Conservation (phyloP, 1,140 invertebrate species). For the Meloidogyne exigua region DNA sequence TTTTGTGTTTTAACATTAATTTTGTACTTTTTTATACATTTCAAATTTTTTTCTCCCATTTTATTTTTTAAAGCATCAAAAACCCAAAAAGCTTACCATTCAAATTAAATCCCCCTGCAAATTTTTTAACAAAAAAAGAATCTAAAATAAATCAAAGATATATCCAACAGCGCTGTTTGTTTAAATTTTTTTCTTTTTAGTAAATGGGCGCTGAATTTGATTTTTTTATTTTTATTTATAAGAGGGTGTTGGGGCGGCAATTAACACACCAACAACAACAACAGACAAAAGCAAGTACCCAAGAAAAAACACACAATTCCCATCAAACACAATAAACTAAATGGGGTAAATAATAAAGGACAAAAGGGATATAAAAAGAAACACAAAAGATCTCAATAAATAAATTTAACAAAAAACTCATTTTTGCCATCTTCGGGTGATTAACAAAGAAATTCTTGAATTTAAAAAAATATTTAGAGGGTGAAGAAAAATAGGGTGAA, state of each 20-base stretch:
- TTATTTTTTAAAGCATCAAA: not conserved
- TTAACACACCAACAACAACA: not conserved
- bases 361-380: not conserved
- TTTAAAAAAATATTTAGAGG: not conserved
- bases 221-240: not conserved
- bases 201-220: not conserved
- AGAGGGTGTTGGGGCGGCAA: not conserved
- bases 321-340: not conserved
- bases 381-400: not conserved
- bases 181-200: not conserved
- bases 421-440: not conserved
- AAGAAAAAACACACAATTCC: not conserved
- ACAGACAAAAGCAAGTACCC: slow-evolving; percentile 1
- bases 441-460: not conserved
- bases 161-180: slow-evolving; percentile 1
- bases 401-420: not conserved
- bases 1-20: no score
- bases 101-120: not conserved
- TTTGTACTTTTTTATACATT: no score
- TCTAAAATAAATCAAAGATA: slow-evolving; percentile 1
- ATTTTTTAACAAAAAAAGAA: not conserved
- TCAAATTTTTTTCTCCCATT: not conserved
- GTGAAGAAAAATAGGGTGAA: not conserved
- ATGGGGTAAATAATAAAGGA: slow-evolving; percentile 2
- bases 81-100: not conserved